These are phyloP conservation scores for Anthophora plumipes DNA, from an alignment of 2,888 invertebrate species.

Conservation along the genomic window DNA sequence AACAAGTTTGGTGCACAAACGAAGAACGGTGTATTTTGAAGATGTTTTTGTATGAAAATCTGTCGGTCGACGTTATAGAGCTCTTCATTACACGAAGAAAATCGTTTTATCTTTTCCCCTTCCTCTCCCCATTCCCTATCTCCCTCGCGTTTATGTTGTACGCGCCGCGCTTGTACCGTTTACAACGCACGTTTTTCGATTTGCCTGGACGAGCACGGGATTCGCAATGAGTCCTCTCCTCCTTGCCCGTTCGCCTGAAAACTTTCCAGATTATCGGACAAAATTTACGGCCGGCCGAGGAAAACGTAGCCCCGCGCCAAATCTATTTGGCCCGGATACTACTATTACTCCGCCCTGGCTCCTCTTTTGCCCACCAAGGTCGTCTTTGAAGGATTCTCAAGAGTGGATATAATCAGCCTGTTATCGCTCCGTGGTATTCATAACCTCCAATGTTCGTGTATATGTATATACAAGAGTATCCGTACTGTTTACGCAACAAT, in stretches of 20 bases:
- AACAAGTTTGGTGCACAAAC: not conserved
- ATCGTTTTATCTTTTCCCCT: conserved; percentile 28
- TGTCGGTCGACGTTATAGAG: not conserved
- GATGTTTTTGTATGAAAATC: not conserved
- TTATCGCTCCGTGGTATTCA: conserved; percentile 30
- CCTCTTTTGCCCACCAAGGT: conserved; percentile 61
- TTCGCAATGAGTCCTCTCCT: conserved; percentile 55
- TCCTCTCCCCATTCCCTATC: too few species aligned
- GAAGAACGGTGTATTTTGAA: not conserved
- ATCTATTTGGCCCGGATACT: conserved; percentile 71
- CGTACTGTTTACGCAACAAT: conserved; percentile 4
- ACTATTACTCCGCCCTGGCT: conserved; percentile 52
- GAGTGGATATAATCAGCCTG: conserved; percentile 40
- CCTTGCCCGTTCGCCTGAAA: conserved; percentile 60
- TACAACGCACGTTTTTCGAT: conserved; percentile 51
- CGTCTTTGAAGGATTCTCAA: conserved; percentile 50
- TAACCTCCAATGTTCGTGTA: not conserved
- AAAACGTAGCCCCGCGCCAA: conserved; percentile 63
- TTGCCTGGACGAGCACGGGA: conserved; percentile 43
- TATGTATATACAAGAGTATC: not conserved
- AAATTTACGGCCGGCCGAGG: conserved; percentile 63
- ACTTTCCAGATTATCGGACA: conserved; percentile 68
- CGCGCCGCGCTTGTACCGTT: conserved; percentile 16
- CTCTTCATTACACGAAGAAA: conserved; percentile 11
- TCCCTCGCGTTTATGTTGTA: not conserved